Evolutionary conservation across 2,888 invertebrate species (phyloP), one percentile per base, ranked within the genome.

Genomic region (Euproctis similis): DNA sequence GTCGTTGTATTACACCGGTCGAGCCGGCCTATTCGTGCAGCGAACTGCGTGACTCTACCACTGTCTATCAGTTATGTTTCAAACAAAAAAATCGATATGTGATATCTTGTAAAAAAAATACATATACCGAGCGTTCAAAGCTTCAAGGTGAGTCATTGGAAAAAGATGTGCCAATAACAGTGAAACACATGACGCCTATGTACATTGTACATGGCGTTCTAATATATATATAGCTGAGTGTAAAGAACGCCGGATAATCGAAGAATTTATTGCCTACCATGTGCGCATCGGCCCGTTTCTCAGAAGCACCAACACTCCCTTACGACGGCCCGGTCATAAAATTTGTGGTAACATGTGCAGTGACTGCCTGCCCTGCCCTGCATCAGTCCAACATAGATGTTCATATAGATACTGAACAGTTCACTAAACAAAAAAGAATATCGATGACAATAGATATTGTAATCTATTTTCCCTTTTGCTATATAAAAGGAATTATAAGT

Each of bases 321-420:
- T 72, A 71, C 62, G 72, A 68, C 67, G 67, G 49, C n/a, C n/a
- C 67, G 67, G 14, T 57, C 68, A 64, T 82, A 78, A 81, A 81
- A 77, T 52, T 55, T 81, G 81, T 52, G 81, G 81, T 81, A 76
- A 78, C 81, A 80, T 80, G 75, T 81, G 81, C 74, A 68, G 48
- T 57, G 61, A 51, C 53, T 44, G 59, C 49, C 49, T 53, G n/a
- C n/a, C n/a, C n/a, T n/a, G n/a, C n/a, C n/a, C n/a, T n/a, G 59
- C 59, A 47, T 46, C 58, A 43, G 42, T 40, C 51, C 45, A 27
- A n/a, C n/a, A n/a, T n/a, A n/a, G n/a, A n/a, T n/a, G n/a, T n/a
- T n/a, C n/a, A n/a, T n/a, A n/a, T n/a, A n/a, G n/a, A n/a, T n/a
- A n/a, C n/a, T n/a, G n/a, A n/a, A n/a, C n/a, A n/a, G n/a, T n/a